A percentile compares a stretch with the other conserved stretches of the same genome.
Evolutionary conservation across 92 coral and sea anemone species (phyloP).

Genomic region (Porites lobata): DNA sequence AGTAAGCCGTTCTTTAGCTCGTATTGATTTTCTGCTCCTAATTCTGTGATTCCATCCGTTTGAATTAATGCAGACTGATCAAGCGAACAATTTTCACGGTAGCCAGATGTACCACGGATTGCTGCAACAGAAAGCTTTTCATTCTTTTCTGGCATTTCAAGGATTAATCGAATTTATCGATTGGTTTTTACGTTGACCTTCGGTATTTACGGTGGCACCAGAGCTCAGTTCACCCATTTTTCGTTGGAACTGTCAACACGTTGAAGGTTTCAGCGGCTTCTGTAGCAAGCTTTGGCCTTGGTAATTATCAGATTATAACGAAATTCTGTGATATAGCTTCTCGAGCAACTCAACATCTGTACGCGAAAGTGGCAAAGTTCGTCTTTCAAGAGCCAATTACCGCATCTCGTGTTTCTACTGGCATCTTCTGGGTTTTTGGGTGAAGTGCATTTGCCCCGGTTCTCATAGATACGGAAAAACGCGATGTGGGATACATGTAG

Average conservation of each 20-base stretch:
- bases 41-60: conserved; percentile 39
- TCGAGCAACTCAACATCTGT: conserved; percentile 28
- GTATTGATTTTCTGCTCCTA: conserved; percentile 45
- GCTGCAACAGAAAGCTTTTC: neutral
- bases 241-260: conserved; percentile 30
- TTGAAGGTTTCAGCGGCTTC: conserved; percentile 19
- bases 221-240: conserved; percentile 2
- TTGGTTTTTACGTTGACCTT: conserved; percentile 1
- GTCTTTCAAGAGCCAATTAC: conserved; percentile 42
- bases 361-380: conserved; percentile 31
- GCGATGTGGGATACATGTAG: neutral
- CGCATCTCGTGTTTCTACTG: conserved; percentile 40
- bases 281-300: neutral
- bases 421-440: conserved; percentile 8
- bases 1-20: conserved; percentile 54
- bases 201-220: conserved; percentile 10
- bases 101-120: conserved; percentile 33
- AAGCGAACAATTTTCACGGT: conserved; percentile 2
- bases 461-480: conserved; percentile 36
- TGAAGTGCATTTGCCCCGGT: conserved; percentile 16
- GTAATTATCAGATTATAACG: neutral
- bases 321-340: conserved; percentile 35
- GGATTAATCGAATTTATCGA: conserved; percentile 21
- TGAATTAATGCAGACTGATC: conserved; percentile 33
- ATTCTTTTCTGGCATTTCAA: neutral